A percentile compares a stretch with the other conserved stretches of the same genome.
These are phyloP conservation scores for Adelges cooleyi DNA, from an alignment of 1,140 invertebrate species.

Conservation along the genomic window DNA sequence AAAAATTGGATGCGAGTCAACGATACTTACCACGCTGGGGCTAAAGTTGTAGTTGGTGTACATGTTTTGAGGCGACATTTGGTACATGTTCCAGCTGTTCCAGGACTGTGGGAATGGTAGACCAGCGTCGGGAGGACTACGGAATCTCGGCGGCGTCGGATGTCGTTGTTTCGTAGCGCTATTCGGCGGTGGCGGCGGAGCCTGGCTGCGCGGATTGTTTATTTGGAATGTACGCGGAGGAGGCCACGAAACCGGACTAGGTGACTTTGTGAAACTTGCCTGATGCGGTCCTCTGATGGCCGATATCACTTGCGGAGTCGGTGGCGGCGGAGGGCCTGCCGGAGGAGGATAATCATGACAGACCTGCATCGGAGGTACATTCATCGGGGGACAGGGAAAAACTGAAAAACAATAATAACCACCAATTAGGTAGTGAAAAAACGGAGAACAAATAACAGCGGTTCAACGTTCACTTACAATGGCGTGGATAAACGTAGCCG, in stretches of 20 bases:
- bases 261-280: conserved; percentile 1
- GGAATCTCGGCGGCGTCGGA: conserved; percentile 6
- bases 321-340: background rate
- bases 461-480: background rate
- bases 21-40: conserved; percentile 2
- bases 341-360: conserved; percentile 16
- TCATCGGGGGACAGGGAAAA: conserved; percentile 12
- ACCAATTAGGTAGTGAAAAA: too few relatives aligned
- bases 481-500: conserved; percentile 18
- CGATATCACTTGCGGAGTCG: background rate
- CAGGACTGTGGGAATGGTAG: conserved; percentile 6
- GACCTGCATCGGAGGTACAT: conserved; percentile 21
- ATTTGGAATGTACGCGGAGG: background rate
- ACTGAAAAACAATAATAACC: background rate
- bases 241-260: conserved; percentile 17
- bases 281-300: conserved; percentile 5
- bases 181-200: background rate
- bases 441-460: background rate
- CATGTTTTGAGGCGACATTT: conserved; percentile 21
- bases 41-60: conserved; percentile 8
- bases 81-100: conserved; percentile 23
- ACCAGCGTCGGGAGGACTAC: conserved; percentile 2
- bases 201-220: conserved; percentile 13
- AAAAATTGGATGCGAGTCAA: too few relatives aligned
- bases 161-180: conserved; percentile 3